These are phyloP conservation scores for Alosa sapidissima DNA, from an alignment of 2,797 vertebrate genomes.

Conservation along the genomic window DNA sequence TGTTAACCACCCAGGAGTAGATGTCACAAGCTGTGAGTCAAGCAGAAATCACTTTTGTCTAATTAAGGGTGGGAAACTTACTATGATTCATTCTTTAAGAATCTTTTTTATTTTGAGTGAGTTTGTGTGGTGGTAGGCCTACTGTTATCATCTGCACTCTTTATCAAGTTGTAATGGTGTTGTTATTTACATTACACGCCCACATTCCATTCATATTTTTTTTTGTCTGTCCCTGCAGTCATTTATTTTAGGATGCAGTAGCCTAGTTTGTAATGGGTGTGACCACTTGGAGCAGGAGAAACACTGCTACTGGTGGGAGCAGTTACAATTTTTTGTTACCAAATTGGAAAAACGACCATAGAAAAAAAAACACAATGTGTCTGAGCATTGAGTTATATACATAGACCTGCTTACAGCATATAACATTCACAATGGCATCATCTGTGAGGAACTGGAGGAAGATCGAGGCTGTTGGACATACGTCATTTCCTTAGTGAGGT, in stretches of 20 bases:
- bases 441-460: neutral
- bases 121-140: neutral
- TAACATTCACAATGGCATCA: neutral
- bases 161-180: neutral
- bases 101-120: neutral
- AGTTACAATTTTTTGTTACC: neutral
- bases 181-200: neutral
- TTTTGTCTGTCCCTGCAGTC: neutral
- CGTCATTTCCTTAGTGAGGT: constrained; percentile 16
- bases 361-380: neutral
- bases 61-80: neutral
- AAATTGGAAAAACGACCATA: neutral
- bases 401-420: too few relatives aligned
- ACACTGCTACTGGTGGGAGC: constrained; percentile 3
- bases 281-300: neutral
- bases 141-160: neutral
- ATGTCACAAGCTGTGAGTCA: constrained; percentile 10
- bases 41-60: neutral
- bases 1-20: neutral
- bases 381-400: too few relatives aligned
- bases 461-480: neutral
- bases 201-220: constrained; percentile 4
- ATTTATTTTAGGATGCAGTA: neutral
- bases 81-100: neutral
- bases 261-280: neutral